Conservation (phyloP, 2,113 vertebrate genomes). For the Callipepla californica region DNA sequence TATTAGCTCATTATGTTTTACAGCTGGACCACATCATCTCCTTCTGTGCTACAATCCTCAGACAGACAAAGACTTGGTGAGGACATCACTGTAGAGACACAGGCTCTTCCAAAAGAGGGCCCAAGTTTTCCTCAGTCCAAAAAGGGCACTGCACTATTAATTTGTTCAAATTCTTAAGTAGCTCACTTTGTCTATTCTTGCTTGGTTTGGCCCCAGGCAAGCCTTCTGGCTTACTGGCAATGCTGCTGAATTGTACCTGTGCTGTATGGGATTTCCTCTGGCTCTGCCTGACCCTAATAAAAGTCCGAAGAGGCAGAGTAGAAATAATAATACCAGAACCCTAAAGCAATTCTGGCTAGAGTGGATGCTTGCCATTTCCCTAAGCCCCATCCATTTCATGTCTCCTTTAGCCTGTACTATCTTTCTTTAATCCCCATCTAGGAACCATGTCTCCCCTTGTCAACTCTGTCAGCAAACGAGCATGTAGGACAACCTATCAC, state of each 20-base stretch:
- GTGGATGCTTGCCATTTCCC: conserved; percentile 17
- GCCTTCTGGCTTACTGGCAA: conserved; percentile 40
- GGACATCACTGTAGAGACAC: neutral
- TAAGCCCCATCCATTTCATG: neutral
- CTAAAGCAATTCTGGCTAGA: conserved; percentile 18
- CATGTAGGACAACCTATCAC: neutral
- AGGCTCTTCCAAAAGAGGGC: neutral
- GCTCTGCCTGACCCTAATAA: conserved; percentile 31
- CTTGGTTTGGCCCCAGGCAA: conserved; percentile 35
- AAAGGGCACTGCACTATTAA: neutral
- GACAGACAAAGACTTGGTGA: neutral
- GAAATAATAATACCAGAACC: conserved; percentile 38
- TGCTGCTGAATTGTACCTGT: neutral
- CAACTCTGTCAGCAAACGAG: neutral
- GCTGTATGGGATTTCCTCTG: conserved; percentile 32
- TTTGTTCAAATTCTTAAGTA: conserved; percentile 21
- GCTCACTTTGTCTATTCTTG: conserved; percentile 3
- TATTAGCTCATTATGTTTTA: neutral
- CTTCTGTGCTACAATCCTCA: neutral
- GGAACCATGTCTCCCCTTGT: neutral
- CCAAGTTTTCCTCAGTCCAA: neutral
- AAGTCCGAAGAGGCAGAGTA: conserved; percentile 21
- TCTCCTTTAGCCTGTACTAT: neutral
- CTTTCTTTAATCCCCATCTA: neutral
- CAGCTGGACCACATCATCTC: neutral